phyloP scores from a whole-genome alignment of 2,888 invertebrate species.

The Mimas tiliae region DNA sequence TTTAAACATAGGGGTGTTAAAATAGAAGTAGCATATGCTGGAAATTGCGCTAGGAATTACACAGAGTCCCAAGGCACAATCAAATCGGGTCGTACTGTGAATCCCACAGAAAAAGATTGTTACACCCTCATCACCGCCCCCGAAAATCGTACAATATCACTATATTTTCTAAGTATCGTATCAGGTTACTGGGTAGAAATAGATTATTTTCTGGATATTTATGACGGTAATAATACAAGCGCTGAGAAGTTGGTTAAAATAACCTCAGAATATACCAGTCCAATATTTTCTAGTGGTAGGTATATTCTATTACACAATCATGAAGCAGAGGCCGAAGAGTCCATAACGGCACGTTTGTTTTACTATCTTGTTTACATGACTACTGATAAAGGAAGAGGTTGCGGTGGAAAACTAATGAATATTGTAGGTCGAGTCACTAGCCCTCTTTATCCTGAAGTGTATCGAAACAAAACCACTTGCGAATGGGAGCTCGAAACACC shows the following conservation, averaged over 20 bases:
- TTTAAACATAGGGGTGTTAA: conserved; percentile 86
- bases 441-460: conserved; percentile 70
- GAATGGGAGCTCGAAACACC: conserved; percentile 76
- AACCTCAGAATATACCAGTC: conserved; percentile 41
- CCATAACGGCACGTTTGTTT: conserved; percentile 33
- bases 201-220: conserved; percentile 68
- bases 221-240: conserved; percentile 62
- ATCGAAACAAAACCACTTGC: conserved; percentile 60
- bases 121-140: conserved; percentile 87
- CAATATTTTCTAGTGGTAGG: conserved; percentile 88
- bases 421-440: conserved; percentile 66
- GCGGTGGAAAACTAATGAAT: conserved; percentile 66
- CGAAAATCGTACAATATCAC: conserved; percentile 87
- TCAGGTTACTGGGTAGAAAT: conserved; percentile 54
- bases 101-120: conserved; percentile 74
- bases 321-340: conserved; percentile 47
- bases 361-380: conserved; percentile 67
- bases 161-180: conserved; percentile 80
- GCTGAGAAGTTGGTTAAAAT: conserved; percentile 50
- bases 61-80: conserved; percentile 89
- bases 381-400: conserved; percentile 70
- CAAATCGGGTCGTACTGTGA: conserved; percentile 51
- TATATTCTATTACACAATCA: conserved; percentile 84
- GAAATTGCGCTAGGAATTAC: conserved; percentile 86
- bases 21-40: conserved; percentile 83